Conservation (phyloP, 2,888 invertebrate genomes). For the Cephus rjabovi region DNA sequence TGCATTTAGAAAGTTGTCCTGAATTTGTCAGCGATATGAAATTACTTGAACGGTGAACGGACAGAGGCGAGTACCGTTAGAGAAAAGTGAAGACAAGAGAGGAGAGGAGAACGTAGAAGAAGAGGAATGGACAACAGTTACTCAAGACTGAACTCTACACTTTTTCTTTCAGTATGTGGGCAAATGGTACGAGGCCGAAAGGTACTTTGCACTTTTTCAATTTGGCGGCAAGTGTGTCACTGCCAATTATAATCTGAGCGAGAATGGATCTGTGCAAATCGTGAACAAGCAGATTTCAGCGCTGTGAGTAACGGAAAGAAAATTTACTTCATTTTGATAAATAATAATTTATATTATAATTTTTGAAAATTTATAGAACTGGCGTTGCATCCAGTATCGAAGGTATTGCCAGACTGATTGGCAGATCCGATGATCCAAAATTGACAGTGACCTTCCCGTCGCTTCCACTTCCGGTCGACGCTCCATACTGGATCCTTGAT, state of each 20-base stretch:
- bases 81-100: background rate
- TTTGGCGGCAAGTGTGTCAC: conserved; percentile 80
- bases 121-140: background rate
- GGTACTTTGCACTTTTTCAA: conserved; percentile 82
- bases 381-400: conserved; percentile 70
- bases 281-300: conserved; percentile 67
- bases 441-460: conserved; percentile 74
- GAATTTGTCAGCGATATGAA: conserved; percentile 22
- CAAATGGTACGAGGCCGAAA: conserved; percentile 82
- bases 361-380: conserved; percentile 65
- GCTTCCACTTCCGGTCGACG: conserved; percentile 70
- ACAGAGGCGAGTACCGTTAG: background rate
- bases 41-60: background rate
- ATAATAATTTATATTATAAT: background rate
- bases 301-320: conserved; percentile 59
- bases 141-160: background rate
- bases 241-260: conserved; percentile 72
- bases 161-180: conserved; percentile 75
- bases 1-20: conserved; percentile 38
- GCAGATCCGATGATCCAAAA: conserved; percentile 71
- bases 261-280: conserved; percentile 65
- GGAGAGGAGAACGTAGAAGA: background rate
- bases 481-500: conserved; percentile 74
- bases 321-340: background rate
- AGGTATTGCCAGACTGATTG: conserved; percentile 70